phyloP scores from a whole-genome alignment of 2,888 invertebrate genomes.

The Pristionchus maxplancki region DNA sequence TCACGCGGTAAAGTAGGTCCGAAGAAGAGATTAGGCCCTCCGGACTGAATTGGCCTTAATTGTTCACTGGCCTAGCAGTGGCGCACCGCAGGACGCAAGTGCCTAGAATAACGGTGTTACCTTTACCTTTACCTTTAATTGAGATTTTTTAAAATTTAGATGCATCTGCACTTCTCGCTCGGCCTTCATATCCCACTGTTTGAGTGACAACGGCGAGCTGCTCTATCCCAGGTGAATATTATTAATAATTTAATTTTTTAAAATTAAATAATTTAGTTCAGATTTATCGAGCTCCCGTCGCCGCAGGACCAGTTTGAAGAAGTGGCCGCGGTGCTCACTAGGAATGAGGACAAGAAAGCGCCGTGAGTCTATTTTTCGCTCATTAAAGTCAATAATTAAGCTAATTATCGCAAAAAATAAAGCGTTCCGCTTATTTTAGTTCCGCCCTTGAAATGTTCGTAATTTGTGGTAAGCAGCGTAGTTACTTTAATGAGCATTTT shows the following conservation, averaged over 20 bases:
- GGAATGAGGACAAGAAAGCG: slow-evolving; percentile 35
- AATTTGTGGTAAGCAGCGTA: background rate
- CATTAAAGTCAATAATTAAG: background rate
- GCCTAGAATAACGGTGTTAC: too few relatives aligned
- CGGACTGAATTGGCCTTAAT: too few relatives aligned
- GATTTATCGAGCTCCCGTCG: background rate
- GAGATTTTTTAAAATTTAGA: background rate
- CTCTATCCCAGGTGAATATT: background rate
- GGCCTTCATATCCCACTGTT: background rate
- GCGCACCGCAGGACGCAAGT: too few relatives aligned
- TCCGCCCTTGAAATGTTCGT: background rate
- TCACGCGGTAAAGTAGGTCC: too few relatives aligned
- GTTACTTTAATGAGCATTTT: too few relatives aligned
- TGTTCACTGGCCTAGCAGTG: too few relatives aligned
- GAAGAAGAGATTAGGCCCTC: too few relatives aligned
- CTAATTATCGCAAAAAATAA: background rate
- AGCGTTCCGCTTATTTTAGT: background rate
- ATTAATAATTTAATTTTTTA: background rate
- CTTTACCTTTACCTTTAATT: too few relatives aligned
- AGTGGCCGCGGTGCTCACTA: background rate
- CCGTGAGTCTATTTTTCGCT: background rate
- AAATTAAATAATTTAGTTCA: background rate
- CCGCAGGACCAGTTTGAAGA: slow-evolving; percentile 38
- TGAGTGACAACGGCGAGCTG: background rate
- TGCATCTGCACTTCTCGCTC: slow-evolving; percentile 41